Evolutionary conservation across 2,797 vertebrate genomes (phyloP), one percentile per base, ranked within the genome.

Genomic region (Acanthornis magna): DNA sequence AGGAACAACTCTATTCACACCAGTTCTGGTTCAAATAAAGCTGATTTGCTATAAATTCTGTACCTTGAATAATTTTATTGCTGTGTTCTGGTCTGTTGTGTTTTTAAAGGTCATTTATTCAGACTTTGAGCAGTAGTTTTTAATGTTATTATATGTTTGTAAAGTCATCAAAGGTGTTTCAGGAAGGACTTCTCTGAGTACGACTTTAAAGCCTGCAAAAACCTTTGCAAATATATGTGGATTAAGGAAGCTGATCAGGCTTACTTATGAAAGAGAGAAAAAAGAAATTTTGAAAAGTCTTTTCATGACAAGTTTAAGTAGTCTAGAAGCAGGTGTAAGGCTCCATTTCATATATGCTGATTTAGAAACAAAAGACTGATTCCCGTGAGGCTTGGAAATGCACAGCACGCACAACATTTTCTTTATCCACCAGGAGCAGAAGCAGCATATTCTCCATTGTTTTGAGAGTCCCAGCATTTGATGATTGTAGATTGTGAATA

Each of bases 101-200:
- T 25, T 94, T 93, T 78, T 75, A 58, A 88, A 84, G 36, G 63
- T 70, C 29, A 34, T 73, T 91, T 94, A 47, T 86, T 90, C 38
- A 66, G 53, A 48, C 12, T 87, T 89, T 53, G 71, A 92, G 45
- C 16, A 32, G 20, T 48, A 58, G 32, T 47, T 88, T 54, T 85
- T 76, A 42, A 58, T 70, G 29, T 73, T 82, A 13, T 21, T 62
- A 32, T 55, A n/a, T 51, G 16, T 43, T 32, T 53, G 8, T 71
- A 54, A 85, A 91, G 25, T 85, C 50, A 70, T 60, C 73, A 87
- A 36, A 76, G 13, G 12, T 77, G 43, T 90, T 93, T 86, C 32
- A 32, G 67, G 38, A 63, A 81, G 62, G 45, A 40, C 22, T 79
- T 76, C n/a, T 17, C 57, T 61, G 23, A 63, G n/a, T 45, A n/a